A percentile compares a stretch with the other conserved stretches of the same genome.
phyloP scores from a whole-genome alignment of 1,140 invertebrate species.

The Zaprionus ghesquierei region DNA sequence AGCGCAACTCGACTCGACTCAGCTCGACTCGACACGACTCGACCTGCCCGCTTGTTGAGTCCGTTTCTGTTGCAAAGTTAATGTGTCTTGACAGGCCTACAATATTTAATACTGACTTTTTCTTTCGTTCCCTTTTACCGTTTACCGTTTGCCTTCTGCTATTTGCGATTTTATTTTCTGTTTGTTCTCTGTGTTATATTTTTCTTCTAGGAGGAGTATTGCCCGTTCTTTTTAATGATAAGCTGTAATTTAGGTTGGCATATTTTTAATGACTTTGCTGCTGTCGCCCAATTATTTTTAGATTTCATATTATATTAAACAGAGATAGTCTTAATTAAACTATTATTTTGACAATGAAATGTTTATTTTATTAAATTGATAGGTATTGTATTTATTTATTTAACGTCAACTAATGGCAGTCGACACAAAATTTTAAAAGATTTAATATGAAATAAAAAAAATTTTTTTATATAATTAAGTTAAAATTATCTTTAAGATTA shows the following conservation, averaged over 20 bases:
- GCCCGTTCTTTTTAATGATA: constrained; percentile 34
- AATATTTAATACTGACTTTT: constrained; percentile 43
- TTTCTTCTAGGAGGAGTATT: constrained; percentile 6
- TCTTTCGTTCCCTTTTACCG: not conserved
- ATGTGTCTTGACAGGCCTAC: constrained; percentile 52
- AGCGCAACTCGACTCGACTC: constrained; percentile 38
- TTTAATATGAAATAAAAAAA: too few relatives aligned
- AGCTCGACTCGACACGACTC: constrained; percentile 20
- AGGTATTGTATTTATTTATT: too few relatives aligned
- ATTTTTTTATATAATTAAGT: too few relatives aligned
- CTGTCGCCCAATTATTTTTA: too few relatives aligned
- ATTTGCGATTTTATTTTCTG: constrained; percentile 18
- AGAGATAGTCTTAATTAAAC: too few relatives aligned
- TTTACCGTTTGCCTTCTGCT: constrained; percentile 24
- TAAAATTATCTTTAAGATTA: too few relatives aligned
- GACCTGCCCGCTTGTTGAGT: constrained; percentile 29
- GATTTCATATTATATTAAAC: too few relatives aligned
- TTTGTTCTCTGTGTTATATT: not conserved
- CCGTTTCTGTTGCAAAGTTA: constrained; percentile 51
- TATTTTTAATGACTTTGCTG: constrained; percentile 26
- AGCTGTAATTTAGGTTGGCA: constrained; percentile 30
- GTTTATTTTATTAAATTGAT: too few relatives aligned
- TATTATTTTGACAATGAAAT: too few relatives aligned
- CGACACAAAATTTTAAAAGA: too few relatives aligned
- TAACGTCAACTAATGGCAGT: too few relatives aligned